phyloP scores from a whole-genome alignment of 92 coral and sea anemone genomes.

The Ricordea florida region DNA sequence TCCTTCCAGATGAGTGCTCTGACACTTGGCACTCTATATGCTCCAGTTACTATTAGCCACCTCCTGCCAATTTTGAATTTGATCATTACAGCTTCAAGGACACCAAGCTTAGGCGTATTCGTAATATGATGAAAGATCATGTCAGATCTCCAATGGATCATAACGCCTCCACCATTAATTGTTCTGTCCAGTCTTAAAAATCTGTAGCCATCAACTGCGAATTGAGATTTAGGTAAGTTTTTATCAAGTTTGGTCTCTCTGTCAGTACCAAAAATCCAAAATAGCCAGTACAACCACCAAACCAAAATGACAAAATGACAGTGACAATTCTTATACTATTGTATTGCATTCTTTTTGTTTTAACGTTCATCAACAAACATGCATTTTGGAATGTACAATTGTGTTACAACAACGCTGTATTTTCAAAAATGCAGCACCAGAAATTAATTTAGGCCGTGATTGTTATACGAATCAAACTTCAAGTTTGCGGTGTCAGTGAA shows the following conservation, averaged over 20 bases:
- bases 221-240: constrained; percentile 8
- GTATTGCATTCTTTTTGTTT: too few species aligned
- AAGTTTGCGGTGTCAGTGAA: too few species aligned
- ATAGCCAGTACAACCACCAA: too few species aligned
- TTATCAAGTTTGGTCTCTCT: constrained; percentile 30
- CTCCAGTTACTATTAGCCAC: constrained; percentile 10
- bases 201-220: neutral
- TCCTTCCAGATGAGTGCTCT: constrained; percentile 18
- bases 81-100: neutral
- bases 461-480: too few species aligned
- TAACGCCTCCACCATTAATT: constrained; percentile 14
- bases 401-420: too few species aligned
- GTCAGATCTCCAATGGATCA: constrained; percentile 16
- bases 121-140: neutral
- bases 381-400: too few species aligned
- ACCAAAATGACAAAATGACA: too few species aligned
- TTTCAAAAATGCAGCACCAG: too few species aligned
- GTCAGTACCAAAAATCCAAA: constrained; percentile 1
- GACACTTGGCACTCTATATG: constrained; percentile 40
- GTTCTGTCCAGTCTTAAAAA: neutral
- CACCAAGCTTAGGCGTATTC: neutral
- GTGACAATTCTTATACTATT: too few species aligned
- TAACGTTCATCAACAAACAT: too few species aligned
- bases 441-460: too few species aligned
- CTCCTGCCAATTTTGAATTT: constrained; percentile 12